Conservation (phyloP, 2,113 vertebrate species). For the Prunella fulvescens region DNA sequence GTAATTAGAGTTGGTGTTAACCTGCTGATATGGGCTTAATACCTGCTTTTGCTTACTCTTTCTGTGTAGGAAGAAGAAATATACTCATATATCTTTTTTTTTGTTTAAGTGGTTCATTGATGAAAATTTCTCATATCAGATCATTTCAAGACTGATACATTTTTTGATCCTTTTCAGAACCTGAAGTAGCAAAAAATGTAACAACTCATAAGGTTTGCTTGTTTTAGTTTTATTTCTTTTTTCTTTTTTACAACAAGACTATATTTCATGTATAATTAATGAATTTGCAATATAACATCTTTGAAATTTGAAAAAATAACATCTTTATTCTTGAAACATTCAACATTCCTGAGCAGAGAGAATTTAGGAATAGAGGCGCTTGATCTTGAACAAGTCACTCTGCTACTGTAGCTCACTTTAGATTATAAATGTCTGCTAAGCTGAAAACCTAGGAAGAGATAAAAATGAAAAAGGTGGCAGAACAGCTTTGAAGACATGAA, state of each 20-base stretch:
- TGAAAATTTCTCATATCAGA: background rate
- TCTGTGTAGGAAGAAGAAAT: background rate
- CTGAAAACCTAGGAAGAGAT: slow-evolving; percentile 2
- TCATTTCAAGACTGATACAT: background rate
- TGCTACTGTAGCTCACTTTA: background rate
- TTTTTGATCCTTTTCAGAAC: background rate
- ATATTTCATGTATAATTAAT: background rate
- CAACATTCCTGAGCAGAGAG: background rate
- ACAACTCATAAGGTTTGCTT: background rate
- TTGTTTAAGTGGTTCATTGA: background rate
- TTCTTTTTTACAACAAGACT: background rate
- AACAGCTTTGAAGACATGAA: slow-evolving; percentile 12
- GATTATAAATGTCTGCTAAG: slow-evolving; percentile 6
- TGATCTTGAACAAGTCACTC: background rate
- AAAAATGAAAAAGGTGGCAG: slow-evolving; percentile 11
- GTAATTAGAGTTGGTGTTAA: background rate
- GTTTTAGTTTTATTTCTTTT: background rate
- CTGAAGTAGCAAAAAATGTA: background rate
- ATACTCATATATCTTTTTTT: background rate
- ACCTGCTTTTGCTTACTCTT: background rate
- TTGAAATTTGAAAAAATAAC: background rate
- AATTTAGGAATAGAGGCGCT: background rate
- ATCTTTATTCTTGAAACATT: background rate
- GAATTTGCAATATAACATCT: background rate
- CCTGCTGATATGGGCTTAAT: background rate